Conservation (phyloP, 1,140 invertebrate genomes). For the Monomorium pharaonis region DNA sequence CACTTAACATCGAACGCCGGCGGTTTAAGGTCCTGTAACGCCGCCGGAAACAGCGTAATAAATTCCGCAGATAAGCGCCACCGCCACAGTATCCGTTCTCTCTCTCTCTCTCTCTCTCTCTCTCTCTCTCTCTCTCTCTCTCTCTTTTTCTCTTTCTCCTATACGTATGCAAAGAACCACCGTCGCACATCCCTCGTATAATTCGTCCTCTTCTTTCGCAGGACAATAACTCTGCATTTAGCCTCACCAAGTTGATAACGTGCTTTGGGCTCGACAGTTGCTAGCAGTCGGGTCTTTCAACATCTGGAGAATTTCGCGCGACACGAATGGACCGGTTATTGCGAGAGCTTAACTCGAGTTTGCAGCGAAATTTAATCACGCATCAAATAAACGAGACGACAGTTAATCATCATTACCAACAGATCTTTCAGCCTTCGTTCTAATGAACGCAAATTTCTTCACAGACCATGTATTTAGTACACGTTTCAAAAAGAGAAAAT, state of each 20-base stretch:
- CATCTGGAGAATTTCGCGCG: background rate
- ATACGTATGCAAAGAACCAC: slow-evolving; percentile 55
- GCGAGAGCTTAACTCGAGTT: background rate
- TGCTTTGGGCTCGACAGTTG: background rate
- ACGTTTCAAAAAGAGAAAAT: background rate
- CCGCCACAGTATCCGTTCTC: slow-evolving; percentile 51
- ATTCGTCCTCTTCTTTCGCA: slow-evolving; percentile 41
- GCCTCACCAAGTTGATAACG: slow-evolving; percentile 21
- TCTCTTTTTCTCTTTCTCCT: slow-evolving; percentile 23
- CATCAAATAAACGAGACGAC: background rate
- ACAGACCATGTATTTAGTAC: background rate
- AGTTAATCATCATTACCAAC: background rate
- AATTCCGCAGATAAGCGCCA: slow-evolving; percentile 69
- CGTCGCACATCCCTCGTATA: slow-evolving; percentile 25
- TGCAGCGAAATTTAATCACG: background rate
- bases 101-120: background rate
- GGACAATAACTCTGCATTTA: slow-evolving; percentile 42
- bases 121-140: slow-evolving; percentile 5
- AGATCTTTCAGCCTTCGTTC: background rate
- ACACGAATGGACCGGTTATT: slow-evolving; percentile 28
- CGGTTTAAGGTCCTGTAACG: slow-evolving; percentile 63
- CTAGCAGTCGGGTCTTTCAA: slow-evolving; percentile 11
- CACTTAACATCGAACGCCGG: slow-evolving; percentile 69
- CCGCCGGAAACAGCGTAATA: slow-evolving; percentile 67
- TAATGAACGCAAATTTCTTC: background rate